phyloP scores from a whole-genome alignment of 2,888 invertebrate genomes.

The Panopea generosa region DNA sequence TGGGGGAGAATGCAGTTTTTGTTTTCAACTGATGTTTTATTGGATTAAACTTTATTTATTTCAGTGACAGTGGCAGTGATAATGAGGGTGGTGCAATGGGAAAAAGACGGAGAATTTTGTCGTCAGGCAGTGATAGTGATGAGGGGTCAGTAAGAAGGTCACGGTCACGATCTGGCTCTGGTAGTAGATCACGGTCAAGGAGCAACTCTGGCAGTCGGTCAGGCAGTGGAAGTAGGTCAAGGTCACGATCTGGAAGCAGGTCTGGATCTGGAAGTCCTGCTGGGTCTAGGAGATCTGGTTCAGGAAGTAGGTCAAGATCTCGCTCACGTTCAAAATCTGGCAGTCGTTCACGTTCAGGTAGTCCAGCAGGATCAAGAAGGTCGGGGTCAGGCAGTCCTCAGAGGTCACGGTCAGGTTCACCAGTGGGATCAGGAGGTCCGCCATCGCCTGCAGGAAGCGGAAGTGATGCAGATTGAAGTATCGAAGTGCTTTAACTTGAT shows the following conservation, averaged over 20 bases:
- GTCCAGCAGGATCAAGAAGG: slow-evolving; percentile 69
- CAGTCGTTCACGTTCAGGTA: slow-evolving; percentile 71
- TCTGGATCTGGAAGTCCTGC: slow-evolving; percentile 34
- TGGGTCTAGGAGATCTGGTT: slow-evolving; percentile 53
- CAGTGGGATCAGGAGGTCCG: slow-evolving; percentile 36
- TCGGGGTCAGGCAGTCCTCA: slow-evolving; percentile 75
- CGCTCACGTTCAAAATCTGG: slow-evolving; percentile 53
- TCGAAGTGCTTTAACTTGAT: no score
- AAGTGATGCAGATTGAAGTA: slow-evolving; percentile 42
- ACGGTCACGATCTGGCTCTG: slow-evolving; percentile 84
- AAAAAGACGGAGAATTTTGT: slow-evolving; percentile 80
- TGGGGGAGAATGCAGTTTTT: no score
- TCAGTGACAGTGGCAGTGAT: slow-evolving; percentile 70
- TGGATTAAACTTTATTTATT: neutral
- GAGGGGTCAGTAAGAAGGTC: slow-evolving; percentile 74
- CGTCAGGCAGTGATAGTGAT: slow-evolving; percentile 82
- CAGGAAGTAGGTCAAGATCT: slow-evolving; percentile 56
- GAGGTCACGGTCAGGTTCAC: slow-evolving; percentile 51
- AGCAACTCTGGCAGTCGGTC: slow-evolving; percentile 49
- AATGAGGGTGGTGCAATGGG: slow-evolving; percentile 73
- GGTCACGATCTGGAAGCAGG: slow-evolving; percentile 49
- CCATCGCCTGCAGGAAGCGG: slow-evolving; percentile 55
- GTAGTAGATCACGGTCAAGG: slow-evolving; percentile 82
- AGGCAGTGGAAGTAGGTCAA: slow-evolving; percentile 48
- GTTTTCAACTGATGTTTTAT: neutral